Percentiles rank a stretch among this genome's conserved stretches.
Evolutionary conservation across 2,113 vertebrate genomes (phyloP).

Genomic region (Chlamydotis undulata): DNA sequence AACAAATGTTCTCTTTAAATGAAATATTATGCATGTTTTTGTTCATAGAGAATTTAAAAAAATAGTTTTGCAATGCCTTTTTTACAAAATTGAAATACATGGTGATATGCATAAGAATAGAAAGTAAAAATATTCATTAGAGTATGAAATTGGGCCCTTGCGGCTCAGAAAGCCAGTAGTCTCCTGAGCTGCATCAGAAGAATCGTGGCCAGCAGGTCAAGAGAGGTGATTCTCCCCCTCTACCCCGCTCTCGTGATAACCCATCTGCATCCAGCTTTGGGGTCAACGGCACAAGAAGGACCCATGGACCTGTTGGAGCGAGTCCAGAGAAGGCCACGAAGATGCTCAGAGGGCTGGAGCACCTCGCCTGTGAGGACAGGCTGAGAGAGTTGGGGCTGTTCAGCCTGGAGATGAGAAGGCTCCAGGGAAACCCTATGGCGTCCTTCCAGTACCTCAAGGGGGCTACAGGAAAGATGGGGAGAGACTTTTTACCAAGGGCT

Average conservation of each 20-base stretch:
- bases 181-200: not conserved
- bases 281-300: accelerated
- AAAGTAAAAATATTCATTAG: not conserved
- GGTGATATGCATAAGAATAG: too few species aligned
- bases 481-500: not conserved
- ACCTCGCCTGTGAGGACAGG: not conserved
- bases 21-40: not conserved
- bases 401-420: not conserved
- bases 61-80: not conserved
- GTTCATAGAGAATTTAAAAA: not conserved
- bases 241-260: accelerated
- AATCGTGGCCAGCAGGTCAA: accelerated
- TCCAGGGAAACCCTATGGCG: accelerated
- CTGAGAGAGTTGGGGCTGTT: not conserved
- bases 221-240: not conserved
- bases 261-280: not conserved
- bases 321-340: not conserved
- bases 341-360: accelerated
- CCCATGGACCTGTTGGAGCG: not conserved
- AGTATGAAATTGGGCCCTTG: not conserved
- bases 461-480: accelerated
- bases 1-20: not conserved
- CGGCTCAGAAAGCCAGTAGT: accelerated
- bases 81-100: not conserved
- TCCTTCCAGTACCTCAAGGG: too few species aligned